Evolutionary conservation across 2,113 vertebrate genomes (phyloP).

Genomic region (Typhlomys cinereus): DNA sequence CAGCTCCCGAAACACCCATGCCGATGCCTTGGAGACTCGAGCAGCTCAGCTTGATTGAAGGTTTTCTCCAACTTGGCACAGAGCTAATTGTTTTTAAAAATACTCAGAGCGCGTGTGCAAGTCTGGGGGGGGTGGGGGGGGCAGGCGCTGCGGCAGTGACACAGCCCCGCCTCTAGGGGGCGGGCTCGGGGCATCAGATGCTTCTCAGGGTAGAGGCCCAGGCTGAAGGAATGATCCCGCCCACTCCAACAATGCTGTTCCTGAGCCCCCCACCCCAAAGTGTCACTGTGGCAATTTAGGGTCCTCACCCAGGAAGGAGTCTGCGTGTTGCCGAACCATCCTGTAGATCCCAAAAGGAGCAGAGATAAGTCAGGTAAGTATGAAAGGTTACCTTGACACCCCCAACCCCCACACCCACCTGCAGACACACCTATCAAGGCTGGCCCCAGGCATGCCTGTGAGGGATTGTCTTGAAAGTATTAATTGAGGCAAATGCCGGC

Average conservation of each 20-base stretch:
- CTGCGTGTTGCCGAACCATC: neutral
- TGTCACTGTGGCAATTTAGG: neutral
- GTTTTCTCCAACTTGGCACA: constrained; percentile 37
- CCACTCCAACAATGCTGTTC: neutral
- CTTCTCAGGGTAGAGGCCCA: neutral
- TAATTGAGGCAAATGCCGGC: no score
- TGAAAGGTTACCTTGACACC: no score
- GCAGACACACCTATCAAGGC: no score
- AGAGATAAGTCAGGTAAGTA: neutral
- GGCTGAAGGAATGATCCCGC: no score
- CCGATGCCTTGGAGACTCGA: constrained; percentile 29
- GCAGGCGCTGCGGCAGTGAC: neutral
- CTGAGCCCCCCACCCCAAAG: neutral
- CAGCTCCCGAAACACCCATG: neutral
- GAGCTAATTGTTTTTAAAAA: constrained; percentile 51
- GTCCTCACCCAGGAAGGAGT: neutral
- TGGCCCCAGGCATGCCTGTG: no score
- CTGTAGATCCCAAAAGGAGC: neutral
- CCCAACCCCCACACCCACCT: no score
- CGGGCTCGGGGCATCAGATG: neutral
- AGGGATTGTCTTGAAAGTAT: no score
- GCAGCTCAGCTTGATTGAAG: neutral
- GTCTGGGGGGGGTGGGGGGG: neutral
- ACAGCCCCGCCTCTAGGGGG: neutral
- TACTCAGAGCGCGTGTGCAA: neutral